Base-by-base conservation (phyloP, 2,113 vertebrate species). In the Larimichthys crocea region DNA sequence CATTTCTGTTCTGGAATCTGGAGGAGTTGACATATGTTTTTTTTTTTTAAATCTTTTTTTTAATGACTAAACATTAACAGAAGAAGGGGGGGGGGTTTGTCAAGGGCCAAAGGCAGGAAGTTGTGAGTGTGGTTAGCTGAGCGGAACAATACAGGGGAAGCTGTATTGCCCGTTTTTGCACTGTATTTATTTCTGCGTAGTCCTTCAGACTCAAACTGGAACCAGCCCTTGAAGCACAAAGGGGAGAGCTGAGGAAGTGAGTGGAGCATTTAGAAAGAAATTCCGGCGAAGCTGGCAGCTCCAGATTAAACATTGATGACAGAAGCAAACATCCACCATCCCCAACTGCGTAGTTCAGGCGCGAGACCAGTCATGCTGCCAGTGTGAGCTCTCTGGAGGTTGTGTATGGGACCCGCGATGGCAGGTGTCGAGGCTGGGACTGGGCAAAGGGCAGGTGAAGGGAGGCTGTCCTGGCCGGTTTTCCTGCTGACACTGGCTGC, bases 401-500 rank as follows among this genome's bases (percentile, higher is more conserved):
- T 75, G 48, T 14, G 46, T 48, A 55, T 81, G 69, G 60, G 40
- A 17, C 49, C 80, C 16, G 82, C 49, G 1, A 89, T 90, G 91
- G 79, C 63, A 70, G 65, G 61, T 62, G 68, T 55, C 29, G 60
- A 84, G 69, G 49, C 83, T 3, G 77, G 48, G 59, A 53, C 44
- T 1, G 85, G 71, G 60, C 29, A 55, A 11, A 71, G 22, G 11
- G 5, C 84, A 5, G 53, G 70, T 57, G 79, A 74, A 71, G 56
- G 74, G 76, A 89, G 89, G 75, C 74, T 86, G 50, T 92, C 94
- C 48, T 92, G 94, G 93, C 90, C 93, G 2, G 85, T 94, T 53
- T 80, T 95, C 88, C 89, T 96, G 84, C 95, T 97, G 90, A 95
- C 94, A 17, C 80, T 97, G 31, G 94, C 93, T 15, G 94, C 94